phyloP scores from a whole-genome alignment of 2,113 vertebrate genomes.

The Peromyscus maniculatus region DNA sequence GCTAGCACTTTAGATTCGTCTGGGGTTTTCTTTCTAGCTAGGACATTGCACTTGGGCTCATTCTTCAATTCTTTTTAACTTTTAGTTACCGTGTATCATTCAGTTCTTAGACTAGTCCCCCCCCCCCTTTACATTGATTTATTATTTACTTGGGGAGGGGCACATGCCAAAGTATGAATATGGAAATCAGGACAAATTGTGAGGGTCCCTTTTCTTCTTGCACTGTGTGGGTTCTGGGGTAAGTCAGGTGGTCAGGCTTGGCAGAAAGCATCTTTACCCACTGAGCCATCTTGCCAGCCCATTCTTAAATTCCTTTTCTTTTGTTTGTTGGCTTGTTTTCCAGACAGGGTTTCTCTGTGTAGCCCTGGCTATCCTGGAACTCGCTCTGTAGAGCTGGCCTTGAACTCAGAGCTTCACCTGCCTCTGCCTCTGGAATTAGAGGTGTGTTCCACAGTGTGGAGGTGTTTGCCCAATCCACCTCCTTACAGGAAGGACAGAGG shows the following conservation, averaged over 20 bases:
- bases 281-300: neutral
- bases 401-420: neutral
- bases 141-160: neutral
- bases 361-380: neutral
- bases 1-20: constrained; percentile 36
- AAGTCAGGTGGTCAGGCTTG: neutral
- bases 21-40: constrained; percentile 3
- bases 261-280: neutral
- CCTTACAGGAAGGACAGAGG: neutral
- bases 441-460: neutral
- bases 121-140: neutral
- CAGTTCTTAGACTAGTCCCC: neutral
- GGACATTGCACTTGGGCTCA: neutral
- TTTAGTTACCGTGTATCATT: neutral
- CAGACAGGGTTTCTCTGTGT: neutral
- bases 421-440: neutral
- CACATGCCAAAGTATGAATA: neutral
- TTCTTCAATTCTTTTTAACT: constrained; percentile 45
- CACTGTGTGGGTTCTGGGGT: neutral
- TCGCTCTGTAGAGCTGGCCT: neutral
- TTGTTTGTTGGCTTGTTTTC: neutral
- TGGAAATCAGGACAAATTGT: too few relatives aligned
- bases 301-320: constrained; percentile 10
- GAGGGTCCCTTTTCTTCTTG: neutral
- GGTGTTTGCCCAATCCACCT: neutral